These are phyloP conservation scores for Tipula vernalis DNA, from an alignment of 2,888 invertebrate species.

Conservation along the genomic window DNA sequence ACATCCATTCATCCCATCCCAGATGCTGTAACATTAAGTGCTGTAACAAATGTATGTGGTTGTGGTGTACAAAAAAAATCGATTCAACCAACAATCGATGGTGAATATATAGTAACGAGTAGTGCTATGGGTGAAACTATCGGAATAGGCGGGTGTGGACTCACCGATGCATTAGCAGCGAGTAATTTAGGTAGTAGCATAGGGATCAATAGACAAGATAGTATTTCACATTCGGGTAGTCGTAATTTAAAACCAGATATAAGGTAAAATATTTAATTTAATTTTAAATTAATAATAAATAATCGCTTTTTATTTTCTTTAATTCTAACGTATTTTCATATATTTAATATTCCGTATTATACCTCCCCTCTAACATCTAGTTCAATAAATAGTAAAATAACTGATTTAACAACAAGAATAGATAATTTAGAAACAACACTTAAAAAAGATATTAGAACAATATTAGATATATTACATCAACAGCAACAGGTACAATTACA, in stretches of 20 bases:
- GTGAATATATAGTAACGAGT: background rate
- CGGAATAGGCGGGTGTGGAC: background rate
- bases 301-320: background rate
- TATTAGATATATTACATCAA: conserved; percentile 24
- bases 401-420: conserved; percentile 23
- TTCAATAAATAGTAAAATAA: conserved; percentile 23
- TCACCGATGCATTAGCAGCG: background rate
- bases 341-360: background rate
- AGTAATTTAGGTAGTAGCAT: background rate
- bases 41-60: conserved; percentile 21
- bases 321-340: background rate
- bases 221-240: background rate
- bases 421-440: conserved; percentile 24
- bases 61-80: conserved; percentile 17
- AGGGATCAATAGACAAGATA: background rate
- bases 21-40: conserved; percentile 24
- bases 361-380: conserved; percentile 15
- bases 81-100: background rate
- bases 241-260: background rate
- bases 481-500: conserved; percentile 23
- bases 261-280: background rate
- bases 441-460: conserved; percentile 24
- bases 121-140: background rate
- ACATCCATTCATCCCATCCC: conserved; percentile 12
- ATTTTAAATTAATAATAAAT: background rate